phyloP scores from a whole-genome alignment of 2,113 vertebrate genomes.

The Ovis canadensis region DNA sequence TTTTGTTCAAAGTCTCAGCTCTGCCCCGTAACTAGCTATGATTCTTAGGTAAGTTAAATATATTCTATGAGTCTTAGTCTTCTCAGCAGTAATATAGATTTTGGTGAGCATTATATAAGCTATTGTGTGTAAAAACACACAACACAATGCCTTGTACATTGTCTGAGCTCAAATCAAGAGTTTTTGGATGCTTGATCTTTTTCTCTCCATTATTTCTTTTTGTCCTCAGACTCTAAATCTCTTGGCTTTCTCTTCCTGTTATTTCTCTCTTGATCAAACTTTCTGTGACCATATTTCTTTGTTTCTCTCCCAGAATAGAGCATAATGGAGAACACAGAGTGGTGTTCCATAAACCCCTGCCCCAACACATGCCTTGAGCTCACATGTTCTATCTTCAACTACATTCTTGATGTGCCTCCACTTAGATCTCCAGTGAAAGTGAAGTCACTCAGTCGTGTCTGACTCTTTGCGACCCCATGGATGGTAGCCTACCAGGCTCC shows the following conservation, averaged over 20 bases:
- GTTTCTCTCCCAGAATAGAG: not conserved
- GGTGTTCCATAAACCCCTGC: not conserved
- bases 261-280: not conserved
- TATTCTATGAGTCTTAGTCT: not conserved
- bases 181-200: not conserved
- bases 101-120: not conserved
- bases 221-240: not conserved
- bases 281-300: not conserved
- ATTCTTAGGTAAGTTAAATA: not conserved
- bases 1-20: not conserved
- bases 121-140: not conserved
- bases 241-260: not conserved
- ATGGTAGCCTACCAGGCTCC: too few relatives aligned
- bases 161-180: not conserved
- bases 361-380: not conserved
- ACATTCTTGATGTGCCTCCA: not conserved
- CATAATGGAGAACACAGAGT: not conserved
- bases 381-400: not conserved
- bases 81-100: not conserved
- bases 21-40: not conserved
- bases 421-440: not conserved
- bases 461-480: too few relatives aligned
- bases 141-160: not conserved
- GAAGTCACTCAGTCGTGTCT: too few relatives aligned
- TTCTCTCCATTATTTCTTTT: not conserved